Base-by-base conservation (phyloP, 2,888 invertebrate genomes). In the Drosophila pullipes region DNA sequence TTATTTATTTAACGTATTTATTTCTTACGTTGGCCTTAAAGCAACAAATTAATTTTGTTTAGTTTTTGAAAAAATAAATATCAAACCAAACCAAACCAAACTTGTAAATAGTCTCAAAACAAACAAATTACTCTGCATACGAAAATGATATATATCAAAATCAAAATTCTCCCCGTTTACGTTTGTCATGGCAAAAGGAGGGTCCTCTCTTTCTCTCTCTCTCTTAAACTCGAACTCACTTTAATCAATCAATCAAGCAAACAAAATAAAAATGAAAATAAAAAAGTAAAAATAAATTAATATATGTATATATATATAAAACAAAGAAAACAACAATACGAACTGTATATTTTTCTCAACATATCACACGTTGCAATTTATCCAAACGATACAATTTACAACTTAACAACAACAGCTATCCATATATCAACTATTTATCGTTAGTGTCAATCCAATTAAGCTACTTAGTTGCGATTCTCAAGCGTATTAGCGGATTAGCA, bases 401-500 rank as follows among this genome's bases (percentile, higher is more conserved):
- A 76, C 69, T 70, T 79, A 70, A 66, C 67, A 47, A 47, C 47
- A 67, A 76, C 66, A 70, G 75, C 72, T 77, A 82, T 81, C 74
- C 71, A 83, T 75, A 81, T 76, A 69, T 65, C 55, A 80, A 76
- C 76, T 85, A 84, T 73, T 74, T 64, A 85, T 65, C 73, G 85
- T 84, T 90, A 83, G 89, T 83, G 80, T 76, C 85, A 88, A 88
- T 88, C 88, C 88, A 90, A 88, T 88, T 88, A 86, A 87, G 82
- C 76, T 78, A 81, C 84, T 85, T 88, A 89, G 83, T 89, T 90
- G 84, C 86, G 84, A 87, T 87, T 89, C 79, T 69, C 76, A 79
- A 91, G 89, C 83, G 90, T 92, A 92, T 93, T 92, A 92, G 92
- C 93, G 92, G 93, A 92, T 91, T 92, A 93, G 92, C 93, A 93